A percentile compares a stretch with the other conserved stretches of the same genome.
These are phyloP conservation scores for Liodrosophila aerea DNA, from an alignment of 2,888 invertebrate species.

Conservation along the genomic window DNA sequence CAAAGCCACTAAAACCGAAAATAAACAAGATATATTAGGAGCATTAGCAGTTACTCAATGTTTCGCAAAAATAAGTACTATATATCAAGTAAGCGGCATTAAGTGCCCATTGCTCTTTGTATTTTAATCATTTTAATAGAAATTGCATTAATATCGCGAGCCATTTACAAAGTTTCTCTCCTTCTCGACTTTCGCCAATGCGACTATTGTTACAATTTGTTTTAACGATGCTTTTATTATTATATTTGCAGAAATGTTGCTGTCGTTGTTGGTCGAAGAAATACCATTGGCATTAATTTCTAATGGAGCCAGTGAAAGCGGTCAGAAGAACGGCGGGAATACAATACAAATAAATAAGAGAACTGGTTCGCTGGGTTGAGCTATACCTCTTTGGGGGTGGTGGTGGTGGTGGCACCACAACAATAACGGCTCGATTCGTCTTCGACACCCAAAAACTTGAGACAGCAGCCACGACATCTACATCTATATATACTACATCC, in stretches of 20 bases:
- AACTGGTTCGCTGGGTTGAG: constrained; percentile 14
- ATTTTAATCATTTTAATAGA: constrained; percentile 16
- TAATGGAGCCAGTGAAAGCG: constrained; percentile 44
- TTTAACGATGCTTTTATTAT: constrained; percentile 33
- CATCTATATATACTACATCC: too few species aligned
- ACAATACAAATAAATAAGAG: constrained; percentile 50
- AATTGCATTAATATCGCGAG: constrained; percentile 29
- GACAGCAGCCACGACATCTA: constrained; percentile 12
- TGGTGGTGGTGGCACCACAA: constrained; percentile 26
- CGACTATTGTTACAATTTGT: constrained; percentile 35
- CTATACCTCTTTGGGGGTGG: constrained; percentile 3
- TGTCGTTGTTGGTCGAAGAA: constrained; percentile 15
- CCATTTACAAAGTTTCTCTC: constrained; percentile 16
- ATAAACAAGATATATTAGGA: too few species aligned
- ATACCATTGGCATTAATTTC: constrained; percentile 45
- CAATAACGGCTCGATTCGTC: constrained; percentile 58
- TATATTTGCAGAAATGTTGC: constrained; percentile 41
- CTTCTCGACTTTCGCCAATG: constrained; percentile 19
- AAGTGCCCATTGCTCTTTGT: constrained; percentile 17
- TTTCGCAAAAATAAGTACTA: constrained; percentile 10
- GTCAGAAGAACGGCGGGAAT: constrained; percentile 19
- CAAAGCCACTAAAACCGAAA: too few species aligned
- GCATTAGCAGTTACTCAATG: too few species aligned
- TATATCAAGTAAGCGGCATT: constrained; percentile 14
- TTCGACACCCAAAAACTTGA: constrained; percentile 9